phyloP scores from a whole-genome alignment of 2,113 vertebrate species.

The Oreocharis arfaki region DNA sequence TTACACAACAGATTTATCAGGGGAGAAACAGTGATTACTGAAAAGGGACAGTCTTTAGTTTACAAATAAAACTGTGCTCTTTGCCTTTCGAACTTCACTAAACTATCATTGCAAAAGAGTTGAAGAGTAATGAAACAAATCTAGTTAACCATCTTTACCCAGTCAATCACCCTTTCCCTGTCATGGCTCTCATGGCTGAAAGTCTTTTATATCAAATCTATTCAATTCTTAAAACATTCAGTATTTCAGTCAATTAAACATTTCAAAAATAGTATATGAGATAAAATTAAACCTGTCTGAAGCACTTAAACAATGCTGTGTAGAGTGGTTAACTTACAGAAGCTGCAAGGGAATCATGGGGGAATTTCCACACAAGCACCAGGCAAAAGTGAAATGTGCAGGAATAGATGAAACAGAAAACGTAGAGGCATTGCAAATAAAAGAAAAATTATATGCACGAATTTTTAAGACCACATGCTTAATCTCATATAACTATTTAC shows the following conservation, averaged over 20 bases:
- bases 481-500: not conserved
- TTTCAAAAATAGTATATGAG: not conserved
- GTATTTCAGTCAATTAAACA: not conserved
- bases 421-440: not conserved
- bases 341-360: not conserved
- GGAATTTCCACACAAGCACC: not conserved
- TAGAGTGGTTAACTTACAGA: not conserved
- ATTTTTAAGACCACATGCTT: not conserved
- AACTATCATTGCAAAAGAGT: not conserved
- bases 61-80: not conserved
- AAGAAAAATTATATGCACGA: not conserved
- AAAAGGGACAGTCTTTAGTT: not conserved
- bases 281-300: not conserved
- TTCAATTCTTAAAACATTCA: not conserved
- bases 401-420: not conserved
- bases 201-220: not conserved
- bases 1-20: not conserved
- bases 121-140: not conserved
- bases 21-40: not conserved
- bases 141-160: not conserved
- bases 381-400: not conserved
- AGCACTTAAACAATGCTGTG: not conserved
- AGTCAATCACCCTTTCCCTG: not conserved
- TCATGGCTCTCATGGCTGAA: rapidly evolving
- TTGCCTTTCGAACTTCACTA: not conserved